Percentiles rank a stretch among this genome's conserved stretches.
Evolutionary conservation across 2,888 invertebrate species (phyloP).

Genomic region (Agapostemon virescens): DNA sequence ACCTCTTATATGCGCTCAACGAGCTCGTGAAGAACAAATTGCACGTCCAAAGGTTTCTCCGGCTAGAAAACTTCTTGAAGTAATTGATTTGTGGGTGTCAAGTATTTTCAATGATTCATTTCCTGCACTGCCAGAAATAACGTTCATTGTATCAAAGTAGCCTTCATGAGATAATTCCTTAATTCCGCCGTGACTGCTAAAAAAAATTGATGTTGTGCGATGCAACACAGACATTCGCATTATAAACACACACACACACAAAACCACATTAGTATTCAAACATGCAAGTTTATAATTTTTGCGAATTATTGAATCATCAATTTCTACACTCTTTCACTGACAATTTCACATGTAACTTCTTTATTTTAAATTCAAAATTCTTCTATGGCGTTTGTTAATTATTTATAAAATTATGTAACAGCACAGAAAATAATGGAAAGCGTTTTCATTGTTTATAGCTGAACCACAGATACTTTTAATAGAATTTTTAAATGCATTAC

Average conservation of each 20-base stretch:
- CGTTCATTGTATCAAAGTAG: not conserved
- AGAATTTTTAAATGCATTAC: not conserved
- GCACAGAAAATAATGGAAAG: too few species aligned
- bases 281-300: not conserved
- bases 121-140: conserved; percentile 19
- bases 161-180: conserved; percentile 15
- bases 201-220: not conserved
- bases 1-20: not conserved
- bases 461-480: not conserved
- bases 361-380: not conserved
- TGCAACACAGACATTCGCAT: not conserved
- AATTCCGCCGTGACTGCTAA: not conserved
- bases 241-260: not conserved
- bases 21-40: conserved; percentile 23
- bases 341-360: not conserved
- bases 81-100: not conserved
- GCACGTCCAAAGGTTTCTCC: not conserved
- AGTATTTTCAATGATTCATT: not conserved
- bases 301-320: not conserved
- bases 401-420: too few species aligned
- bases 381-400: too few species aligned
- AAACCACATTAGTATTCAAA: not conserved
- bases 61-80: conserved; percentile 3
- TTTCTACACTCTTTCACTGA: not conserved
- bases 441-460: not conserved